phyloP scores from a whole-genome alignment of 2,888 invertebrate genomes.

The Leucania comma region DNA sequence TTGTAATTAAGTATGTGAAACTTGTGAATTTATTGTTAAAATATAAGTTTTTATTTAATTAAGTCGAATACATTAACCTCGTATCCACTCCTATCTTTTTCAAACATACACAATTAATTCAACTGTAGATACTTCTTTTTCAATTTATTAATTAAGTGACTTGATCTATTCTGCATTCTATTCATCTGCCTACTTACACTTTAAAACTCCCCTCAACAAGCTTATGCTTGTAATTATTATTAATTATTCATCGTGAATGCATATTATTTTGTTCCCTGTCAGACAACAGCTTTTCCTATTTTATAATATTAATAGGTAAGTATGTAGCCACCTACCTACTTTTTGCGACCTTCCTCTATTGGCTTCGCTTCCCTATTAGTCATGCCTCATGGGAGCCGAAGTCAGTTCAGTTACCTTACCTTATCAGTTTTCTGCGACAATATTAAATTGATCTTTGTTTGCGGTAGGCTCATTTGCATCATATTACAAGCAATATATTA shows the following conservation, averaged over 20 bases:
- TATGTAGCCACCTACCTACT: background rate
- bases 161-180: background rate
- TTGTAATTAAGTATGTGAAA: constrained; percentile 59
- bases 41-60: constrained; percentile 43
- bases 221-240: background rate
- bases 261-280: constrained; percentile 11
- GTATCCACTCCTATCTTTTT: constrained; percentile 30
- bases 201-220: background rate
- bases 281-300: constrained; percentile 4
- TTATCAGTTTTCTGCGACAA: constrained; percentile 22
- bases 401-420: constrained; percentile 29
- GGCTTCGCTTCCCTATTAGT: constrained; percentile 28
- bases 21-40: constrained; percentile 54
- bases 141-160: background rate
- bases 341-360: constrained; percentile 26
- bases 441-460: constrained; percentile 33
- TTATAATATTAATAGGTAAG: background rate
- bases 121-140: background rate
- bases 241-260: background rate
- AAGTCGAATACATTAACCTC: constrained; percentile 35
- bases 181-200: background rate
- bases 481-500: constrained; percentile 25
- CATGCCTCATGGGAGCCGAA: constrained; percentile 28
- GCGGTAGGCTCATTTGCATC: constrained; percentile 22
- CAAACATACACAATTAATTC: background rate